A percentile compares a stretch with the other conserved stretches of the same genome.
phyloP scores from a whole-genome alignment of 2,888 invertebrate genomes.

The Leucania comma region DNA sequence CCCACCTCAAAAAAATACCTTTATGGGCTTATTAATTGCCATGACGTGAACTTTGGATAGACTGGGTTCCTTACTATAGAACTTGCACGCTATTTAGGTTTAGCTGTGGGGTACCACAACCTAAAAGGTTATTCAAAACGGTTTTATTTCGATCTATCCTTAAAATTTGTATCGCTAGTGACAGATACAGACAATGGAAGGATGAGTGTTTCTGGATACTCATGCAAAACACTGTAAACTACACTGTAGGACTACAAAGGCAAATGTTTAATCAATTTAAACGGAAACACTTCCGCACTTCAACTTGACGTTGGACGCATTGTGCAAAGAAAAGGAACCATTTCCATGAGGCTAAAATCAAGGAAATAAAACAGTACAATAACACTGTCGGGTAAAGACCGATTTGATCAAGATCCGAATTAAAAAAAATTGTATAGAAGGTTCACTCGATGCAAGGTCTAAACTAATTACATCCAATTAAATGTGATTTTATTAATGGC shows the following conservation, averaged over 20 bases:
- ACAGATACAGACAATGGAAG: slow-evolving; percentile 1
- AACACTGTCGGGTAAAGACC: slow-evolving; percentile 56
- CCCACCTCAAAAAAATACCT: no score
- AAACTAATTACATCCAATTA: not conserved
- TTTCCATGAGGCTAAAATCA: slow-evolving; percentile 61
- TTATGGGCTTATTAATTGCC: no score
- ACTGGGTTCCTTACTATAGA: no score
- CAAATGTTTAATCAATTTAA: slow-evolving; percentile 57
- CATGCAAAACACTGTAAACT: slow-evolving; percentile 27
- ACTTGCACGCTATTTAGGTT: no score
- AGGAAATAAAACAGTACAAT: slow-evolving; percentile 62
- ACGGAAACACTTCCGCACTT: slow-evolving; percentile 40
- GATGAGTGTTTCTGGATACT: not conserved
- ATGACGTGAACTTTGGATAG: no score
- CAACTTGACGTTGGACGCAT: slow-evolving; percentile 42
- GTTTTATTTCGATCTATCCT: slow-evolving; percentile 13
- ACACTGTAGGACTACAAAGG: slow-evolving; percentile 35
- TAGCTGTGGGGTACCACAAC: no score
- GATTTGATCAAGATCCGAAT: slow-evolving; percentile 62
- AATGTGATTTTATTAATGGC: no score
- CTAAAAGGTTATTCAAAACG: not conserved
- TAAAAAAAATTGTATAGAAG: slow-evolving; percentile 24
- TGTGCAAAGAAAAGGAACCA: slow-evolving; percentile 59
- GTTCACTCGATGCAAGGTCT: not conserved
- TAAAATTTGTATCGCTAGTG: not conserved